phyloP scores from a whole-genome alignment of 2,888 invertebrate genomes.

The Romanomermis culicivorax region DNA sequence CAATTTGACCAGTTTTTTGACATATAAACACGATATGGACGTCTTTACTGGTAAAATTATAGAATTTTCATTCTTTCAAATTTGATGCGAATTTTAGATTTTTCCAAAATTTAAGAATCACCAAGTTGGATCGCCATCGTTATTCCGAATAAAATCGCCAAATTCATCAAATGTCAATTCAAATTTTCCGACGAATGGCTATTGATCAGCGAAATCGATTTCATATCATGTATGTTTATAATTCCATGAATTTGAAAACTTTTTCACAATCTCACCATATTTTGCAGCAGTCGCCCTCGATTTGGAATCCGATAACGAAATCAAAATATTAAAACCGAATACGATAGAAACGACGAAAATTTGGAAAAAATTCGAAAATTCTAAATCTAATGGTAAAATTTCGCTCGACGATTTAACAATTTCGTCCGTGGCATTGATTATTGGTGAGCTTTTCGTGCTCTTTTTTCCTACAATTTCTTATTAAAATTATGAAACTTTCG shows the following conservation, averaged over 20 bases:
- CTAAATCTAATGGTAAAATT: background rate
- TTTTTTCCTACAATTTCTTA: background rate
- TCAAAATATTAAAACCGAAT: background rate
- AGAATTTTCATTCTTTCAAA: no score
- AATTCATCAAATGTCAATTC: slow-evolving; percentile 53
- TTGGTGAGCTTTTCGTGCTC: background rate
- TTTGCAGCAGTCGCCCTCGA: no score
- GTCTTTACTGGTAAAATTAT: no score
- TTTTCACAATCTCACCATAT: background rate
- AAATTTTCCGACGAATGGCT: slow-evolving; percentile 64
- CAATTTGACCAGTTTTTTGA: no score
- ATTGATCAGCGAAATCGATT: slow-evolving; percentile 66
- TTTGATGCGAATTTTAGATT: no score
- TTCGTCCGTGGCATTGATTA: slow-evolving; percentile 6
- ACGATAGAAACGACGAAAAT: background rate
- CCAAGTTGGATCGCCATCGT: slow-evolving; percentile 35
- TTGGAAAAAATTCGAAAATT: background rate
- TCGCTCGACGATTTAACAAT: no score
- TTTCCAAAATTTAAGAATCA: no score
- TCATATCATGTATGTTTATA: slow-evolving; percentile 51
- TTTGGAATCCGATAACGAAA: no score
- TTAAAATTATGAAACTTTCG: no score
- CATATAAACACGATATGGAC: no score
- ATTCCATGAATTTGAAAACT: background rate
- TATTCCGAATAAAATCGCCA: slow-evolving; percentile 54